Evolutionary conservation across 2,888 invertebrate species (phyloP).

Genomic region (Belgica antarctica): DNA sequence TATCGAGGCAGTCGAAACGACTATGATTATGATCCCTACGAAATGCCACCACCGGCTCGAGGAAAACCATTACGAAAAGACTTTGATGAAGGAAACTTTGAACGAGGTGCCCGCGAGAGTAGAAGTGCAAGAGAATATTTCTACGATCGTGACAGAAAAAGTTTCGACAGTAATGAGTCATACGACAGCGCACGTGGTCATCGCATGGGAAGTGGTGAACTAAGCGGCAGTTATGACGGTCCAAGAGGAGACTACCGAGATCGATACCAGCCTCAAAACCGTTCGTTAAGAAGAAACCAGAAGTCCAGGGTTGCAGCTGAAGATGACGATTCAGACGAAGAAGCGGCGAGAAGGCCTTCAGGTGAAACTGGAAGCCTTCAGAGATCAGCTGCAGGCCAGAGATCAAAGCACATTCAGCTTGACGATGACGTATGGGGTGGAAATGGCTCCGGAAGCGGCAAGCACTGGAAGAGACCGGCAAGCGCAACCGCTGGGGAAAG

Average conservation of each 20-base stretch:
- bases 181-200: slow-evolving; percentile 53
- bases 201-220: slow-evolving; percentile 54
- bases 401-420: not conserved
- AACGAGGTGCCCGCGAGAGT: slow-evolving; percentile 44
- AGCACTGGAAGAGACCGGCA: slow-evolving; percentile 59
- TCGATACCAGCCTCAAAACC: slow-evolving; percentile 51
- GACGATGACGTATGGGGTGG: slow-evolving; percentile 48
- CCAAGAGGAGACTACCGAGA: slow-evolving; percentile 54
- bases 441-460: slow-evolving; percentile 49
- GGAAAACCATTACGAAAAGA: slow-evolving; percentile 48
- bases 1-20: slow-evolving; percentile 53
- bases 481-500: slow-evolving; percentile 56
- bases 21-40: slow-evolving; percentile 51
- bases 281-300: slow-evolving; percentile 52
- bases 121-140: slow-evolving; percentile 51
- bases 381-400: slow-evolving; percentile 47
- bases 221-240: slow-evolving; percentile 54
- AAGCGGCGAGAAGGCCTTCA: slow-evolving; percentile 49
- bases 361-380: slow-evolving; percentile 52
- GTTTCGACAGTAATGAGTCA: slow-evolving; percentile 55
- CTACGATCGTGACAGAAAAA: slow-evolving; percentile 53
- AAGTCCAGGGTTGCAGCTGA: slow-evolving; percentile 45
- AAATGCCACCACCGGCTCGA: slow-evolving; percentile 47
- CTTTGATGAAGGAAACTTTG: slow-evolving; percentile 51
- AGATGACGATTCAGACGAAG: slow-evolving; percentile 57